Evolutionary conservation across 2,888 invertebrate genomes (phyloP).

Genomic region (Polydesmus complanatus): DNA sequence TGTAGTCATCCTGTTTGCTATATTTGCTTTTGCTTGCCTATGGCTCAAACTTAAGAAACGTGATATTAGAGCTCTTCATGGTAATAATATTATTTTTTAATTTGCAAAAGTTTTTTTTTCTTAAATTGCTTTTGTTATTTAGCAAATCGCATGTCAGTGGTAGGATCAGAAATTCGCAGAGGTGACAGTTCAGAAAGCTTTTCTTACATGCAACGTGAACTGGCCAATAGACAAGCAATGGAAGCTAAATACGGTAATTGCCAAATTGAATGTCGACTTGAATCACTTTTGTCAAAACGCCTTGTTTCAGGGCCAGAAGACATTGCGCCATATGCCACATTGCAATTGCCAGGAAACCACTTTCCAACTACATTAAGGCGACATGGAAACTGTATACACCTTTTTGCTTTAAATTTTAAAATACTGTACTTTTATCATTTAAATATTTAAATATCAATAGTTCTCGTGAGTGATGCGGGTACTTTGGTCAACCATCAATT

Average conservation of each 20-base stretch:
- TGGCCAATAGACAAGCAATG: background rate
- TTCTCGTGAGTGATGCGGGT: background rate
- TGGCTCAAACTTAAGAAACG: conserved; percentile 8
- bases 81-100: background rate
- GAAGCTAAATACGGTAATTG: background rate
- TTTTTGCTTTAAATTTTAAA: background rate
- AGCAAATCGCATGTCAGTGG: conserved; percentile 1
- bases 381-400: background rate
- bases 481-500: background rate
- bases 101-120: background rate
- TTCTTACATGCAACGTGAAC: conserved; percentile 11
- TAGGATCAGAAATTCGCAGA: background rate
- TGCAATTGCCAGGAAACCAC: background rate
- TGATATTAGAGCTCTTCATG: background rate
- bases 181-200: conserved; percentile 8
- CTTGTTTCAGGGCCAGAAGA: background rate
- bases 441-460: background rate
- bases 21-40: conserved; percentile 10
- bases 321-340: background rate
- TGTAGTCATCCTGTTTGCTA: conserved; percentile 5
- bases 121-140: background rate
- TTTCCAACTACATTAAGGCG: background rate
- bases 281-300: too few species aligned
- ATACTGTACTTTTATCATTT: background rate
- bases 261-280: too few species aligned